Conservation (phyloP, 2,888 invertebrate genomes). For the Mythimna pallens region DNA sequence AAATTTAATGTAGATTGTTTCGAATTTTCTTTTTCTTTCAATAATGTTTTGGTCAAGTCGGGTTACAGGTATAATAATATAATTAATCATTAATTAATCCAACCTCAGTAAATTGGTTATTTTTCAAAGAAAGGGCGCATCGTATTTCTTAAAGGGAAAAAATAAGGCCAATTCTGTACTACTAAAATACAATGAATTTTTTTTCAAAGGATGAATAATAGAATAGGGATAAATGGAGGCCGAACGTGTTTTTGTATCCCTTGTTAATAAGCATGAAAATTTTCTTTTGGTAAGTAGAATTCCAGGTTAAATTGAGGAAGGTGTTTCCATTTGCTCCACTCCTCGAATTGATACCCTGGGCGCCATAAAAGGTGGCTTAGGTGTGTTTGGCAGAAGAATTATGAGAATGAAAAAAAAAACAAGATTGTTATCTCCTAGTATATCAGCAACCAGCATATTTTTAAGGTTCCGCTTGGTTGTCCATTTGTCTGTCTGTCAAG, state of each 20-base stretch:
- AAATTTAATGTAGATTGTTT: background rate
- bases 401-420: background rate
- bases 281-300: slow-evolving; percentile 2
- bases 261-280: slow-evolving; percentile 31
- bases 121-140: slow-evolving; percentile 19
- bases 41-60: background rate
- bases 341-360: slow-evolving; percentile 9
- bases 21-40: background rate
- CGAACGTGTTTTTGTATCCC: slow-evolving; percentile 40
- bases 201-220: slow-evolving; percentile 48
- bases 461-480: too few species aligned
- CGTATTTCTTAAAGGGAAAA: slow-evolving; percentile 37
- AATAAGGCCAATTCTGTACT: slow-evolving; percentile 34
- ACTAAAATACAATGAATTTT: slow-evolving; percentile 46
- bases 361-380: background rate
- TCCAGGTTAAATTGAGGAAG: slow-evolving; percentile 13
- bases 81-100: slow-evolving; percentile 21
- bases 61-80: background rate
- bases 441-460: too few species aligned
- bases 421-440: background rate
- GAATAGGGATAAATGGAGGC: slow-evolving; percentile 43
- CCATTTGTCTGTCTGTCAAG: too few species aligned
- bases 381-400: background rate
- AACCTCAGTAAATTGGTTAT: slow-evolving; percentile 21
- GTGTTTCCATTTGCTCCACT: slow-evolving; percentile 22